Conservation (phyloP, 2,113 vertebrate species). For the Corydoras sp. region DNA sequence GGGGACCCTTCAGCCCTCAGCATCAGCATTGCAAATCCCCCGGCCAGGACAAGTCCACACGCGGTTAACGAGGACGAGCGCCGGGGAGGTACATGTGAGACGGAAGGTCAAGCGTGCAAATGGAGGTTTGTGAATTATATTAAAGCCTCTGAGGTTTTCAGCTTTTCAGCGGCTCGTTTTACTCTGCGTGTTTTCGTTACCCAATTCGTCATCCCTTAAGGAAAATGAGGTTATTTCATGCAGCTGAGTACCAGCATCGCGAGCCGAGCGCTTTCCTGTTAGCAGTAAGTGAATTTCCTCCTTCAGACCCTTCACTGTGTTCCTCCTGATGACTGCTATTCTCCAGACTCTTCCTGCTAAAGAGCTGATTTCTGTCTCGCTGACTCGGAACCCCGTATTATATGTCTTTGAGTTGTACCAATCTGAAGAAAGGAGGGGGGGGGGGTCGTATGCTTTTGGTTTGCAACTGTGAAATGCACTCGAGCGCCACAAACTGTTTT, state of each 20-base stretch:
- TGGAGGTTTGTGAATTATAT: not conserved
- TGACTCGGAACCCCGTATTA: not conserved
- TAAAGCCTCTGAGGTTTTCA: not conserved
- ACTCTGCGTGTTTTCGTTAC: slow-evolving; percentile 9
- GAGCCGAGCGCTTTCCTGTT: not conserved
- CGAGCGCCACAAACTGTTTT: slow-evolving; percentile 6
- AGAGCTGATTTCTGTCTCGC: not conserved
- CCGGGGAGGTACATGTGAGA: not conserved
- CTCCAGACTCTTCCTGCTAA: not conserved
- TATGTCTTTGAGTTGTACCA: not conserved
- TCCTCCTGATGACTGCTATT: slow-evolving; percentile 4
- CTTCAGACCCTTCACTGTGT: not conserved
- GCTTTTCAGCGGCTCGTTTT: slow-evolving; percentile 19
- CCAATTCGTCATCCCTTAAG: not conserved
- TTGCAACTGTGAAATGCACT: not conserved
- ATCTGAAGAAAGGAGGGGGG: not conserved
- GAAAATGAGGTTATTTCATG: slow-evolving; percentile 12
- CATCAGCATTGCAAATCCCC: slow-evolving; percentile 35
- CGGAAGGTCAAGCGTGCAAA: slow-evolving; percentile 7
- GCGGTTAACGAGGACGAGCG: slow-evolving; percentile 13
- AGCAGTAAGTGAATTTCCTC: slow-evolving; percentile 11
- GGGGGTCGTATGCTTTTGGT: not conserved
- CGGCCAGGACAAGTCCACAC: slow-evolving; percentile 19
- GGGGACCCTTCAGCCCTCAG: slow-evolving; percentile 30
- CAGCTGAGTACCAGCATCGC: not conserved